Conservation (phyloP, 2,113 vertebrate genomes). For the Amphiprion ocellaris region DNA sequence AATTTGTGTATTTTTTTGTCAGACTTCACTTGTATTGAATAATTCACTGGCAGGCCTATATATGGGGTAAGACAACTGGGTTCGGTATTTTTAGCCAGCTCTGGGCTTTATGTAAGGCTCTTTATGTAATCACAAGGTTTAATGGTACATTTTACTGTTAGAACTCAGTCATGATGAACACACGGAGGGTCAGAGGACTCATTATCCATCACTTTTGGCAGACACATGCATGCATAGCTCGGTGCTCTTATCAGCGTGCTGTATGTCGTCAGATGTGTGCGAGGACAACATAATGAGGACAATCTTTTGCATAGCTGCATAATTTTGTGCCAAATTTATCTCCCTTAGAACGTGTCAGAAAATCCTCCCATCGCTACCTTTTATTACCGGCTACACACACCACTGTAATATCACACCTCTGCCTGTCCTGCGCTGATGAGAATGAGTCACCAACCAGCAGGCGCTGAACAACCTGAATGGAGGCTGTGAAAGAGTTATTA, state of each 20-base stretch:
- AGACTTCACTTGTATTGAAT: conserved; percentile 66
- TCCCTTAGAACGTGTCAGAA: conserved; percentile 27
- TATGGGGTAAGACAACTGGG: conserved; percentile 54
- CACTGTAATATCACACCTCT: conserved; percentile 53
- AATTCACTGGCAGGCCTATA: conserved; percentile 71
- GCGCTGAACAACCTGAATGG: conserved; percentile 56
- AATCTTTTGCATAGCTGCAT: conserved; percentile 31
- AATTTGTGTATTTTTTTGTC: conserved; percentile 61
- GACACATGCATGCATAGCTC: background rate
- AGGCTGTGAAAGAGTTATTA: conserved; percentile 70
- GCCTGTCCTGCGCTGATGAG: conserved; percentile 53
- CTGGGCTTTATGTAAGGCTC: conserved; percentile 76
- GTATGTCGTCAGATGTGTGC: conserved; percentile 6
- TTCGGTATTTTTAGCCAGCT: conserved; percentile 74
- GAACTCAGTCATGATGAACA: conserved; percentile 31
- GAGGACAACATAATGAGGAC: conserved; percentile 9
- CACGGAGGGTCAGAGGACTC: conserved; percentile 21
- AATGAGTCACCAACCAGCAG: conserved; percentile 68
- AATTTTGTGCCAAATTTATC: conserved; percentile 21
- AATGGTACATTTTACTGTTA: conserved; percentile 58
- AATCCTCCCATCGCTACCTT: conserved; percentile 17
- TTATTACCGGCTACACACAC: conserved; percentile 47
- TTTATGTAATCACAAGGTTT: conserved; percentile 78
- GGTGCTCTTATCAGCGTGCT: background rate
- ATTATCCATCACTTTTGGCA: conserved; percentile 27